These are phyloP conservation scores for Eupelmus urozonus DNA, from an alignment of 2,888 invertebrate genomes.

Conservation along the genomic window DNA sequence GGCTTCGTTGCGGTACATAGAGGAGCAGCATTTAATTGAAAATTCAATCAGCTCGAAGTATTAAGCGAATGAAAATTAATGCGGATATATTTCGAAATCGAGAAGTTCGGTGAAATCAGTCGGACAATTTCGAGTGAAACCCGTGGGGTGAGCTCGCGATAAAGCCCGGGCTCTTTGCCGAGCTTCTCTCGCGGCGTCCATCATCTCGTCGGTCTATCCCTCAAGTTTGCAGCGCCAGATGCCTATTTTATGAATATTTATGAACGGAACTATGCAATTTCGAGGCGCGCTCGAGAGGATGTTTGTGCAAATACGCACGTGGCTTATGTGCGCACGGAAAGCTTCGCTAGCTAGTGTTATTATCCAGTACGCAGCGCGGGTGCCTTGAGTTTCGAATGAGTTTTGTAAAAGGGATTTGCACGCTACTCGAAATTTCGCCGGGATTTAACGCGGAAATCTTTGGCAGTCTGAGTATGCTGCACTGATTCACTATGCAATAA, in stretches of 20 bases:
- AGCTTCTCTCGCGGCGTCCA: background rate
- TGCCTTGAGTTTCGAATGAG: background rate
- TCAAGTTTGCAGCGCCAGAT: slow-evolving; percentile 24
- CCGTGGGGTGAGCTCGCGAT: background rate
- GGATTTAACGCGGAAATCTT: too few species aligned
- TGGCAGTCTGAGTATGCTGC: too few species aligned
- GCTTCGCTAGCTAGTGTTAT: background rate
- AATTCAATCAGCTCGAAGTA: slow-evolving; percentile 27
- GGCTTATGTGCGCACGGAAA: background rate
- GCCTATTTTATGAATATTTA: slow-evolving; percentile 53
- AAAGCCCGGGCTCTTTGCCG: background rate
- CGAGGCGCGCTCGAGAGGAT: background rate
- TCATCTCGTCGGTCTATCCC: background rate
- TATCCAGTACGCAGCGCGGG: too few species aligned
- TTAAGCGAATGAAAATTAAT: slow-evolving; percentile 38
- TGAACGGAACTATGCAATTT: slow-evolving; percentile 16
- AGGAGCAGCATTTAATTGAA: slow-evolving; percentile 1
- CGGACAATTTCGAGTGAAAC: background rate
- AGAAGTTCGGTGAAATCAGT: slow-evolving; percentile 17
- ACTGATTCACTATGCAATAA: too few species aligned
- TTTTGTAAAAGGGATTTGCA: background rate
- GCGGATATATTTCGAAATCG: slow-evolving; percentile 17
- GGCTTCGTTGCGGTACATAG: too few species aligned
- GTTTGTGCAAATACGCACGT: slow-evolving; percentile 20
- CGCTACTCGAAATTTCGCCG: too few species aligned